phyloP scores from a whole-genome alignment of 2,113 vertebrate genomes.

The Amazona vittata region DNA sequence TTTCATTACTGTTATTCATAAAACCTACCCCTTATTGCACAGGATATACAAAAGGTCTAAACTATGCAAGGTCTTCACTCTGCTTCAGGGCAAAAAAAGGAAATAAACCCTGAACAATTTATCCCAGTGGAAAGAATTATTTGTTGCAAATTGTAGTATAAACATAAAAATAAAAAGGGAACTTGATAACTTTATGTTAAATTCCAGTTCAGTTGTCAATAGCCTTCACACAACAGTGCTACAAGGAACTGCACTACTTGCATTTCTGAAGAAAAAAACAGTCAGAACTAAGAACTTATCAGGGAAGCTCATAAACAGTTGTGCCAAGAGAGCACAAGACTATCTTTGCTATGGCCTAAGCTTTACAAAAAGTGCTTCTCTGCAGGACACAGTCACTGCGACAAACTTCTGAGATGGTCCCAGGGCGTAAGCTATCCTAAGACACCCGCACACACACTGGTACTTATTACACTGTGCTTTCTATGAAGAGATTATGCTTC shows the following conservation, averaged over 20 bases:
- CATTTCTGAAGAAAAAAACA: not conserved
- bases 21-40: not conserved
- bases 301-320: not conserved
- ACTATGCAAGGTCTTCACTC: conserved; percentile 12
- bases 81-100: conserved; percentile 3
- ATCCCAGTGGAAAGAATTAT: not conserved
- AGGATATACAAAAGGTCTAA: not conserved
- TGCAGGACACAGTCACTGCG: conserved; percentile 6
- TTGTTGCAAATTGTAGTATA: conserved; percentile 11
- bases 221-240: not conserved
- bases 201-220: conserved; percentile 9
- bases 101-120: not conserved
- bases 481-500: conserved; percentile 19
- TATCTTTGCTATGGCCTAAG: conserved; percentile 12
- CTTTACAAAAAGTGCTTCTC: conserved; percentile 56
- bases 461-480: conserved; percentile 70
- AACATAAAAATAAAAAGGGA: conserved; percentile 20
- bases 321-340: conserved; percentile 34
- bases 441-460: not conserved
- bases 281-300: not conserved
- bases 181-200: not conserved
- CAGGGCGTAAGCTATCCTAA: not conserved
- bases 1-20: not conserved
- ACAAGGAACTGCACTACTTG: not conserved
- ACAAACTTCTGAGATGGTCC: conserved; percentile 45